Evolutionary conservation across 2,888 invertebrate genomes (phyloP).

Genomic region (Oscheius sp.): DNA sequence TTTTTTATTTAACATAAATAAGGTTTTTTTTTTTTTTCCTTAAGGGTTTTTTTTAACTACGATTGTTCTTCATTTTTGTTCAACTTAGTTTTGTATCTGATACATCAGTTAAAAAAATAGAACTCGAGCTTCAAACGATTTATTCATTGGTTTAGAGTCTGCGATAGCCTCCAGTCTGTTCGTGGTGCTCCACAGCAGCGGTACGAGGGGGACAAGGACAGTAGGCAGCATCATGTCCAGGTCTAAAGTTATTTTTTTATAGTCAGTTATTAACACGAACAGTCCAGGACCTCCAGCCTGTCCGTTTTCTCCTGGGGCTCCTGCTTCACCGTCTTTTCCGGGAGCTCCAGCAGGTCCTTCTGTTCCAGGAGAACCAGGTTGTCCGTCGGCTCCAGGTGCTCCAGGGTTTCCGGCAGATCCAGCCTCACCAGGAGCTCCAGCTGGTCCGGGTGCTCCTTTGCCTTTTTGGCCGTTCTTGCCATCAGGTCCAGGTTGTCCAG

Average conservation of each 20-base stretch:
- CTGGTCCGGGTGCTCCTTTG: constrained; percentile 5
- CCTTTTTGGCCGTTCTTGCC: constrained; percentile 11
- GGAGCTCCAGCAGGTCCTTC: constrained; percentile 12
- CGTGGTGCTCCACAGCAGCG: constrained; percentile 17
- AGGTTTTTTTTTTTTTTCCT: too few relatives aligned
- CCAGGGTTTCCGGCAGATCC: constrained; percentile 8
- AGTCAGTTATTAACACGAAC: not conserved
- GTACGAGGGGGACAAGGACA: constrained; percentile 22
- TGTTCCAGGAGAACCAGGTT: not conserved
- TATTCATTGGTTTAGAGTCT: not conserved
- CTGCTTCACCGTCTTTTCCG: not conserved
- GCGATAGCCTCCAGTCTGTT: constrained; percentile 9
- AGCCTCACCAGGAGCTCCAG: not conserved
- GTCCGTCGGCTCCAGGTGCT: not conserved
- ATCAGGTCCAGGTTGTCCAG: not conserved
- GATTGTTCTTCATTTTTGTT: too few relatives aligned
- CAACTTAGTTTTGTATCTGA: too few relatives aligned
- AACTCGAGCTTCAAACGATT: too few relatives aligned
- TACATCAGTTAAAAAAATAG: too few relatives aligned
- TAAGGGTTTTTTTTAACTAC: too few relatives aligned
- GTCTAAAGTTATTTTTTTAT: not conserved
- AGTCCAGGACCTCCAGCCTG: not conserved
- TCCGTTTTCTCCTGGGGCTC: constrained; percentile 14
- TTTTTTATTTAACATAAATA: too few relatives aligned
- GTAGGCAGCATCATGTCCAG: constrained; percentile 21